These are phyloP conservation scores for Mercenaria mercenaria DNA, from an alignment of 1,140 invertebrate genomes.

Conservation along the genomic window DNA sequence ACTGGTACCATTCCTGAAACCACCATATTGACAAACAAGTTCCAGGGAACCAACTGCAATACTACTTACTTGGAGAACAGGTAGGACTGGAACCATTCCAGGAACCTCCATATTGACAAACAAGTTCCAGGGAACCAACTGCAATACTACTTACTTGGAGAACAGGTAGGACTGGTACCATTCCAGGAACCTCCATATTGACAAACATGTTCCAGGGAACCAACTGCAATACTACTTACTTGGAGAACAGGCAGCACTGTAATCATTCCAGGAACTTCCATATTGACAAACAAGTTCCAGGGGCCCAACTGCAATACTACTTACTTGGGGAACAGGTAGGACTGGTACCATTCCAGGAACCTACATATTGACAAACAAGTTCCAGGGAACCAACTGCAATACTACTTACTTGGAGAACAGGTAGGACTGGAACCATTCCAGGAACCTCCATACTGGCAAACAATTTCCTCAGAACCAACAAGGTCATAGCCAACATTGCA, in stretches of 20 bases:
- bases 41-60: neutral
- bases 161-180: too few species aligned
- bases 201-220: too few species aligned
- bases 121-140: neutral
- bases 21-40: slow-evolving; percentile 9
- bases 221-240: too few species aligned
- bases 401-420: too few species aligned
- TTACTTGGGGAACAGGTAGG: neutral
- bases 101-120: slow-evolving; percentile 19
- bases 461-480: neutral
- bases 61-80: neutral
- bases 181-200: too few species aligned
- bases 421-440: slow-evolving; percentile 1
- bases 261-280: slow-evolving; percentile 24
- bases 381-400: neutral
- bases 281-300: neutral
- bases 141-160: too few species aligned
- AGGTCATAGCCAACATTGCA: slow-evolving; percentile 35
- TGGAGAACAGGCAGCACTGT: neutral
- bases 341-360: neutral
- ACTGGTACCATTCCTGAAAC: neutral
- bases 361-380: slow-evolving; percentile 10
- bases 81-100: slow-evolving; percentile 26
- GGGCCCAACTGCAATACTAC: too few species aligned
- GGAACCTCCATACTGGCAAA: slow-evolving; percentile 11